Evolutionary conservation across 2,113 vertebrate species (phyloP).

Genomic region (Lampris incognitus): DNA sequence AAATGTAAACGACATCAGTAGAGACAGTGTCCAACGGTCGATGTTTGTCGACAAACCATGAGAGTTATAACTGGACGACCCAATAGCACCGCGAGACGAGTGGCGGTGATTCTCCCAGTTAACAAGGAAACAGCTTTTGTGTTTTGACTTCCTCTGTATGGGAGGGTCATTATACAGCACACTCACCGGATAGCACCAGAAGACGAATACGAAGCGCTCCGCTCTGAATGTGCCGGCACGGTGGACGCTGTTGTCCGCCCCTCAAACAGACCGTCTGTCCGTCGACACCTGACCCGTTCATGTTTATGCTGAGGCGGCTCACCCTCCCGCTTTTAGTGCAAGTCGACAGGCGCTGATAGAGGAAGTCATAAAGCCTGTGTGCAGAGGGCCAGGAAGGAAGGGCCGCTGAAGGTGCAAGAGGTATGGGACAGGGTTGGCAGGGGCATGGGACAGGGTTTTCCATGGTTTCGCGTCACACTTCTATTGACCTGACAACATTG

Average conservation of each 20-base stretch:
- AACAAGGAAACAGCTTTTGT: constrained; percentile 25
- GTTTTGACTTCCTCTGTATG: not conserved
- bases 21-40: constrained; percentile 35
- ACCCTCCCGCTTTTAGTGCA: constrained; percentile 9
- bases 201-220: not conserved
- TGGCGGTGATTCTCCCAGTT: constrained; percentile 18
- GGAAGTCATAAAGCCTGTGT: constrained; percentile 36
- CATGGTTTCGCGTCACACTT: constrained; percentile 49
- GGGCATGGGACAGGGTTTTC: constrained; percentile 49
- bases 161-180: not conserved
- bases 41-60: constrained; percentile 15
- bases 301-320: not conserved
- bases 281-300: not conserved
- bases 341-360: constrained; percentile 20
- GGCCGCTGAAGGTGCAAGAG: constrained; percentile 34
- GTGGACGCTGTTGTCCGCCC: not conserved
- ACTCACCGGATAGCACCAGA: constrained; percentile 4
- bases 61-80: constrained; percentile 24
- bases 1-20: constrained; percentile 21
- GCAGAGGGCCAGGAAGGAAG: constrained; percentile 63
- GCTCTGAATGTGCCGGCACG: not conserved
- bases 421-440: constrained; percentile 47
- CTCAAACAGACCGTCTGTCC: not conserved
- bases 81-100: not conserved
- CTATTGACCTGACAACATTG: constrained; percentile 32